Evolutionary conservation across 2,797 vertebrate genomes (phyloP), one percentile per base, ranked within the genome.

Genomic region (Mus caroli): DNA sequence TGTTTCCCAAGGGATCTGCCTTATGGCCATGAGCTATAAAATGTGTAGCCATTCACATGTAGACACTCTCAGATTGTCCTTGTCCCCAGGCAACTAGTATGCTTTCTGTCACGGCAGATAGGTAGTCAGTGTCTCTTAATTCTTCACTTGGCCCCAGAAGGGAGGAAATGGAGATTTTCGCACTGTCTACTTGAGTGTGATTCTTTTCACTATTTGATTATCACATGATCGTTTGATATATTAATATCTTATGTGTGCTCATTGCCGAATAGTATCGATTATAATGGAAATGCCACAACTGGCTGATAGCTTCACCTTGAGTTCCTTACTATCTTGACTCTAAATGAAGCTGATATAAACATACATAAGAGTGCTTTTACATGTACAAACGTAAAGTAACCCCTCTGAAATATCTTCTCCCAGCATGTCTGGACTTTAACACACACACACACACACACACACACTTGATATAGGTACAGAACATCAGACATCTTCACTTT

Each of bases 401-500:
- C 34, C 40, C 80, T 93, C 76, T 28, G 37, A 67, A 88, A 83
- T 82, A 86, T 78, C 83, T 75, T 90, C 79, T 85, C 58, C 52
- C 24, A 78, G 20, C 37, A 31, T 85, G 64, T 37, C 22, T 88
- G 40, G 20, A 28, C 56, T 87, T 97, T 20, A 56, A 37, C 8
- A 71, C 17, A 71, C 34, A 71, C 15, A 67, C 31, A 69, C 64
- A n/a, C 64, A 69, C 64, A 69, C 28, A 67, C 62, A 67, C 28
- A 64, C 62, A 64, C 12, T 26, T 62, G 60, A 62, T 62, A 28
- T 62, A 28, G 26, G 24, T 62, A 62, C 24, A 80, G 43, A 91
- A 82, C 37, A 88, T 22, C n/a, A 86, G 78, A 56, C 22, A 58
- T 40, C 90, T 93, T 93, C 31, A 84, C 62, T 89, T 64, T 84